A percentile compares a stretch with the other conserved stretches of the same genome.
phyloP scores from a whole-genome alignment of 2,797 vertebrate genomes.

The Labroides dimidiatus region DNA sequence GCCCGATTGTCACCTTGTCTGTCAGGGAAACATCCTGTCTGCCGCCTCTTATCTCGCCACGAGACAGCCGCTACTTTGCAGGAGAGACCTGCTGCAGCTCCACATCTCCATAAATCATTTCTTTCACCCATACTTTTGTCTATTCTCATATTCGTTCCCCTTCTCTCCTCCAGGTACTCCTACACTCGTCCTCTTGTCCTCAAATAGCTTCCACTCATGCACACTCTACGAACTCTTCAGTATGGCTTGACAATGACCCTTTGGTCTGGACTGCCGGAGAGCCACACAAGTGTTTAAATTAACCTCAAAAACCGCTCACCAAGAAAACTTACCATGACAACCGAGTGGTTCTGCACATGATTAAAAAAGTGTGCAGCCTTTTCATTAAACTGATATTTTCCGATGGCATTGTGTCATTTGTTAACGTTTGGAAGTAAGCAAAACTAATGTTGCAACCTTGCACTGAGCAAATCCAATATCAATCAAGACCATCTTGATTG shows the following conservation, averaged over 20 bases:
- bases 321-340: constrained; percentile 19
- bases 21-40: constrained; percentile 64
- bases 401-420: not conserved
- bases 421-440: not conserved
- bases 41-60: constrained; percentile 48
- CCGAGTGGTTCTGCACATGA: not conserved
- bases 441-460: not conserved
- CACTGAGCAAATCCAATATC: not conserved
- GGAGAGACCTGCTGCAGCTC: constrained; percentile 45
- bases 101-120: constrained; percentile 61
- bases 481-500: not conserved
- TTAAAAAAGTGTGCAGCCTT: not conserved
- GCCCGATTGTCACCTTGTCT: constrained; percentile 70
- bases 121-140: constrained; percentile 30
- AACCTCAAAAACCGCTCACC: constrained; percentile 21
- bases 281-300: constrained; percentile 20
- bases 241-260: constrained; percentile 23
- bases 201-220: not conserved
- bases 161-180: constrained; percentile 8
- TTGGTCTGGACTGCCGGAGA: not conserved
- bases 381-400: not conserved
- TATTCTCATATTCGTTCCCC: constrained; percentile 31
- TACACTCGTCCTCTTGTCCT: constrained; percentile 19
- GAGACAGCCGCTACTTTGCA: constrained; percentile 53
- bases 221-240: constrained; percentile 1